Evolutionary conservation across 2,797 vertebrate species (phyloP).

Genomic region (Gymnoscopelus microlampas): DNA sequence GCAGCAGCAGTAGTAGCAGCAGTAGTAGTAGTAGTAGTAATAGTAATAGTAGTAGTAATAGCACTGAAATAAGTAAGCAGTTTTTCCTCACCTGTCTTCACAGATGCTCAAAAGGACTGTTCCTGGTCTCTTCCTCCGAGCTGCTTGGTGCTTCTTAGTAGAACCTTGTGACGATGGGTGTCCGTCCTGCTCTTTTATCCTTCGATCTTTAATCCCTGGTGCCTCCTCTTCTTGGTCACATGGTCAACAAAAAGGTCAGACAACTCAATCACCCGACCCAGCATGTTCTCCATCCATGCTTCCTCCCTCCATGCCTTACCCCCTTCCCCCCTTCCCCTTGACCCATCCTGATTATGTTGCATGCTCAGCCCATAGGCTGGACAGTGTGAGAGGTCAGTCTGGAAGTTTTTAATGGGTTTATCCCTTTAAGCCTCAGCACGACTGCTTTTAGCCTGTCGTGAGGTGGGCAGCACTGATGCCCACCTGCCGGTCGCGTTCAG

Average conservation of each 20-base stretch:
- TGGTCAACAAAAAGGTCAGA: slow-evolving; percentile 57
- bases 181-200: slow-evolving; percentile 63
- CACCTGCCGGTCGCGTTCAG: slow-evolving; percentile 17
- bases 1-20: background rate
- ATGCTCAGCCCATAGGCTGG: background rate
- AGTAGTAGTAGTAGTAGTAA: background rate
- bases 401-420: slow-evolving; percentile 57
- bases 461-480: background rate
- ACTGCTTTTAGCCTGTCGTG: slow-evolving; percentile 32
- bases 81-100: slow-evolving; percentile 61
- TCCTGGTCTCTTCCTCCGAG: slow-evolving; percentile 35
- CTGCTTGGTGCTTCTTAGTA: slow-evolving; percentile 20
- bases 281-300: slow-evolving; percentile 4
- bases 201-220: slow-evolving; percentile 59
- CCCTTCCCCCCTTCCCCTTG: background rate
- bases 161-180: slow-evolving; percentile 14
- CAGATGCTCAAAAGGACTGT: slow-evolving; percentile 47
- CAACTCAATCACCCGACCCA: slow-evolving; percentile 31
- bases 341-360: background rate
- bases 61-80: background rate
- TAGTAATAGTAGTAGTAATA: background rate
- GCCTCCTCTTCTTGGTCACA: slow-evolving; percentile 66
- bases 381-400: slow-evolving; percentile 63
- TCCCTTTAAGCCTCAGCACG: slow-evolving; percentile 56
- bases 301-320: background rate